A percentile compares a stretch with the other conserved stretches of the same genome.
Conservation (phyloP, 2,888 invertebrate species). For the Diarsia mendica region DNA sequence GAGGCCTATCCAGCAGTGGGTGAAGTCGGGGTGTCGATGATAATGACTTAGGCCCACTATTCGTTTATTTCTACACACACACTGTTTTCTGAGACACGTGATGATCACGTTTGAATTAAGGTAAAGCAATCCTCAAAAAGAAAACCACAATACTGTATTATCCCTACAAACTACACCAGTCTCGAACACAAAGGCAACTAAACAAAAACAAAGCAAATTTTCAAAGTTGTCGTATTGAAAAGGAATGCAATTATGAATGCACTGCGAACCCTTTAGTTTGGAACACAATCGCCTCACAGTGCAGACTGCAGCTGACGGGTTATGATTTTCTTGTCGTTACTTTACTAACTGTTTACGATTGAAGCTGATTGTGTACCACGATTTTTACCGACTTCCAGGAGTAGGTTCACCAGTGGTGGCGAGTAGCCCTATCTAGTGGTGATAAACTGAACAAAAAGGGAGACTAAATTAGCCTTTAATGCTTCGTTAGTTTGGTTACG, state of each 20-base stretch:
- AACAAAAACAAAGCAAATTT: conserved; percentile 16
- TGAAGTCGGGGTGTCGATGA: no score
- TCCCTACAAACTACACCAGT: neutral
- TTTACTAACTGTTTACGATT: neutral
- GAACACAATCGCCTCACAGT: conserved; percentile 47
- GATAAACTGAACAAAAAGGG: neutral
- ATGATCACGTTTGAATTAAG: neutral
- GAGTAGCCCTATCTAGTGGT: neutral
- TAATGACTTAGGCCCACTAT: no score
- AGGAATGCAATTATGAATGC: conserved; percentile 53
- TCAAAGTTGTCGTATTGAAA: conserved; percentile 19
- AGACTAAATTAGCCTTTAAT: neutral
- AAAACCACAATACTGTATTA: conserved; percentile 13
- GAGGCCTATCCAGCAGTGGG: no score
- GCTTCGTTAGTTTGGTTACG: neutral
- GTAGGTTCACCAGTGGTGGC: neutral
- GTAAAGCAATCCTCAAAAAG: neutral
- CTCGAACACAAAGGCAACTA: neutral
- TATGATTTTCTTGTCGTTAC: conserved; percentile 1
- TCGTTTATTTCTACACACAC: no score
- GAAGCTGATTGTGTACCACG: neutral
- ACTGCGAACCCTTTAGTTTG: conserved; percentile 46
- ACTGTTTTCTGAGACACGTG: neutral
- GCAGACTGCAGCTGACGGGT: conserved; percentile 35
- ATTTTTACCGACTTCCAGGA: neutral